Evolutionary conservation across 2,888 invertebrate genomes (phyloP).

Genomic region (Apantesis nais): DNA sequence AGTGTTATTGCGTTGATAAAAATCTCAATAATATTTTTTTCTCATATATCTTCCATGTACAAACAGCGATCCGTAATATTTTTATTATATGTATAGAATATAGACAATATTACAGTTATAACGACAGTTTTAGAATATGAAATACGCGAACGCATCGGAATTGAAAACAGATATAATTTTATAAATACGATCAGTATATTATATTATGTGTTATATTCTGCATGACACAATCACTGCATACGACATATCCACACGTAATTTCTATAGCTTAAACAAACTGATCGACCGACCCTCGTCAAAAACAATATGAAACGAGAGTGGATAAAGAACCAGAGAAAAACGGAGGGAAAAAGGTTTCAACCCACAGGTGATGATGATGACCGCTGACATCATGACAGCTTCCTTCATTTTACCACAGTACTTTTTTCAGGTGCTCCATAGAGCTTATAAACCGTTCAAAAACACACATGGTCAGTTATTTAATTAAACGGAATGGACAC

Average conservation of each 20-base stretch:
- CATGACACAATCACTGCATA: neutral
- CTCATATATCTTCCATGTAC: too few relatives aligned
- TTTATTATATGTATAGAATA: too few relatives aligned
- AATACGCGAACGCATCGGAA: neutral
- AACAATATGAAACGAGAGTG: neutral
- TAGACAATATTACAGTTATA: too few relatives aligned
- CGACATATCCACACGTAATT: neutral
- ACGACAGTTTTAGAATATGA: too few relatives aligned
- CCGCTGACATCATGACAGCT: neutral
- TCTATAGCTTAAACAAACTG: neutral
- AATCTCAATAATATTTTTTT: too few relatives aligned
- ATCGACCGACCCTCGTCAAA: neutral
- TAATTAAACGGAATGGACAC: conserved; percentile 15
- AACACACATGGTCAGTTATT: neutral
- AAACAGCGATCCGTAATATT: too few relatives aligned
- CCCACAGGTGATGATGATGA: neutral
- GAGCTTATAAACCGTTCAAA: neutral
- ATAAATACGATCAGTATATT: neutral
- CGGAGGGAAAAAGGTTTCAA: neutral
- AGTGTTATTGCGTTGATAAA: too few relatives aligned
- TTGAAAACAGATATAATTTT: neutral
- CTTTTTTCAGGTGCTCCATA: neutral
- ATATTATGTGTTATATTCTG: neutral
- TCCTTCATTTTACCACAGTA: neutral
- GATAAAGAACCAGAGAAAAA: neutral